phyloP scores from a whole-genome alignment of 1,140 invertebrate species.

The Drosophila kikkawai region DNA sequence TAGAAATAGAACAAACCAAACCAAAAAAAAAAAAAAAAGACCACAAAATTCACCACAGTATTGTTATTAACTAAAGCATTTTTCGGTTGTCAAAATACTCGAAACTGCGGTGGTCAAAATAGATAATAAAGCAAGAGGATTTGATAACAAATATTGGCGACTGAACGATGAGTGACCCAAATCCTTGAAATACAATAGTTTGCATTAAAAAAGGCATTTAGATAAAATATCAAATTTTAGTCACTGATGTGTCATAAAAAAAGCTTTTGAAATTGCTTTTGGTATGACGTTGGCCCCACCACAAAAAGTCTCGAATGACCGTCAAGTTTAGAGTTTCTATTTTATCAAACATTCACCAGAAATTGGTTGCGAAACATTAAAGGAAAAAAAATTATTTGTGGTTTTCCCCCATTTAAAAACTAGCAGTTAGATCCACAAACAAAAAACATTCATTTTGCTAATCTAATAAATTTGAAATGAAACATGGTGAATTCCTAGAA shows the following conservation, averaged over 20 bases:
- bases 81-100: neutral
- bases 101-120: neutral
- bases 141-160: neutral
- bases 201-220: constrained; percentile 30
- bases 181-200: constrained; percentile 40
- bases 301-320: constrained; percentile 38
- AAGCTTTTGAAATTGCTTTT: constrained; percentile 7
- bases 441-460: constrained; percentile 9
- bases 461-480: constrained; percentile 34
- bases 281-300: neutral
- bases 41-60: neutral
- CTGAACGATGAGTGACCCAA: constrained; percentile 1
- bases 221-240: constrained; percentile 55
- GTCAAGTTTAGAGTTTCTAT: constrained; percentile 32
- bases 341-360: constrained; percentile 9
- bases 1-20: neutral
- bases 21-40: neutral
- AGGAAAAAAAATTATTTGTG: neutral
- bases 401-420: constrained; percentile 20
- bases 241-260: constrained; percentile 4
- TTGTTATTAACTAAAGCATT: constrained; percentile 1
- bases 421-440: neutral
- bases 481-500: constrained; percentile 32
- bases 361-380: constrained; percentile 15
- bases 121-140: neutral